These are phyloP conservation scores for Pseudolaguvia tuberculata DNA, from an alignment of 2,113 vertebrate species.

Conservation along the genomic window DNA sequence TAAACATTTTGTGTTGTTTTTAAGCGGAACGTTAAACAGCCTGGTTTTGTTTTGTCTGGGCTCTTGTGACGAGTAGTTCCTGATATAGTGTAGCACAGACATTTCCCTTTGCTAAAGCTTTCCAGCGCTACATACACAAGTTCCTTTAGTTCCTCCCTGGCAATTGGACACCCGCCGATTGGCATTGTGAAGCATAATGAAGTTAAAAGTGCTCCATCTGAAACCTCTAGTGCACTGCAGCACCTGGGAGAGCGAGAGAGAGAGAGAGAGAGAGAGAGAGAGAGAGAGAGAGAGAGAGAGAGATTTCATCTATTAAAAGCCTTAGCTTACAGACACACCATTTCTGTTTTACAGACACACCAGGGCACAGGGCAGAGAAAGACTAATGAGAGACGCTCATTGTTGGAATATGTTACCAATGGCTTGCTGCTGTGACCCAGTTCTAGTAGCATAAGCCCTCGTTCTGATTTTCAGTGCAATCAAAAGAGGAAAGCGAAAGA, in stretches of 20 bases:
- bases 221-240: slow-evolving; percentile 41
- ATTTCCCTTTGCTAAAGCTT: slow-evolving; percentile 29
- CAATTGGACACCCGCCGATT: slow-evolving; percentile 25
- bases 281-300: slow-evolving; percentile 11
- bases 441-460: slow-evolving; percentile 51
- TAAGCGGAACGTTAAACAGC: neutral
- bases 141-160: slow-evolving; percentile 24
- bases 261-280: slow-evolving; percentile 24
- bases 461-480: slow-evolving; percentile 55
- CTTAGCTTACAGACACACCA: slow-evolving; percentile 38
- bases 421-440: slow-evolving; percentile 50
- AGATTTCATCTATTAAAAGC: slow-evolving; percentile 44
- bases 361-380: slow-evolving; percentile 49
- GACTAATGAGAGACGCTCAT: slow-evolving; percentile 48
- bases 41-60: neutral
- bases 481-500: slow-evolving; percentile 40
- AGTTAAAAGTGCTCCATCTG: slow-evolving; percentile 46
- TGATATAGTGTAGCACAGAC: slow-evolving; percentile 8
- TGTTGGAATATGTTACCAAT: slow-evolving; percentile 45
- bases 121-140: slow-evolving; percentile 34
- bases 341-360: slow-evolving; percentile 39
- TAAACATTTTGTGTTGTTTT: neutral
- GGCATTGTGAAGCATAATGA: slow-evolving; percentile 38
- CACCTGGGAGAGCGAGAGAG: slow-evolving; percentile 24
- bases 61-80: slow-evolving; percentile 1